Evolutionary conservation across 2,888 invertebrate species (phyloP).

Genomic region (Bellardia pandia): DNA sequence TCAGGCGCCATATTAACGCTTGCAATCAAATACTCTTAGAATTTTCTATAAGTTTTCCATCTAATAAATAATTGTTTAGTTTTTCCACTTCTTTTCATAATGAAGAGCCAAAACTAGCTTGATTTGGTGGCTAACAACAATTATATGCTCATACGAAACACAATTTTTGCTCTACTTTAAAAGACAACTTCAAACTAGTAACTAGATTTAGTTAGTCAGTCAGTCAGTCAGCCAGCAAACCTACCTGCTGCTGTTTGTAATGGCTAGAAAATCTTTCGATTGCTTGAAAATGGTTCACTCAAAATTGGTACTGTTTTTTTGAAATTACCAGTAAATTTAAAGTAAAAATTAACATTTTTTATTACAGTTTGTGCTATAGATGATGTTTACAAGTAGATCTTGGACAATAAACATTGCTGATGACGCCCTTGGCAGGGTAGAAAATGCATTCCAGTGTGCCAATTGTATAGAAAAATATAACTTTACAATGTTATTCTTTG

Average conservation of each 20-base stretch:
- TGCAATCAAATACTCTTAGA: conserved; percentile 31
- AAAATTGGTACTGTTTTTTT: conserved; percentile 30
- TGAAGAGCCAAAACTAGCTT: conserved; percentile 44
- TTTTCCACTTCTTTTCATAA: conserved; percentile 30
- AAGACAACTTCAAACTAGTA: conserved; percentile 40
- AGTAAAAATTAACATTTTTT: conserved; percentile 34
- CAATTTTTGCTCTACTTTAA: conserved; percentile 65
- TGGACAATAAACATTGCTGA: too few relatives aligned
- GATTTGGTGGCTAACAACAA: conserved; percentile 27
- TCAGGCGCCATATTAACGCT: conserved; percentile 63
- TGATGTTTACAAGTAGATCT: too few relatives aligned
- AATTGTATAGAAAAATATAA: too few relatives aligned
- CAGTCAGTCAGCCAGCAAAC: conserved; percentile 35
- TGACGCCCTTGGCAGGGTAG: too few relatives aligned
- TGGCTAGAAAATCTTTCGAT: conserved; percentile 39
- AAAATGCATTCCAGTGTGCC: too few relatives aligned
- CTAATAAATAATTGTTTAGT: conserved; percentile 30
- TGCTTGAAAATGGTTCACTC: conserved; percentile 34
- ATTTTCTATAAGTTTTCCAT: conserved; percentile 45
- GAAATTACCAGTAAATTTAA: conserved; percentile 18
- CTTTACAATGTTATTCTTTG: too few relatives aligned
- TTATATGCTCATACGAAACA: conserved; percentile 40
- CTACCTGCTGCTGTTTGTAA: conserved; percentile 42
- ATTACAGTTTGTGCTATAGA: not conserved
- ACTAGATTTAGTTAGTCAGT: conserved; percentile 50